Evolutionary conservation across 2,113 vertebrate species (phyloP), one percentile per base, ranked within the genome.

Genomic region (Apteryx owenii): DNA sequence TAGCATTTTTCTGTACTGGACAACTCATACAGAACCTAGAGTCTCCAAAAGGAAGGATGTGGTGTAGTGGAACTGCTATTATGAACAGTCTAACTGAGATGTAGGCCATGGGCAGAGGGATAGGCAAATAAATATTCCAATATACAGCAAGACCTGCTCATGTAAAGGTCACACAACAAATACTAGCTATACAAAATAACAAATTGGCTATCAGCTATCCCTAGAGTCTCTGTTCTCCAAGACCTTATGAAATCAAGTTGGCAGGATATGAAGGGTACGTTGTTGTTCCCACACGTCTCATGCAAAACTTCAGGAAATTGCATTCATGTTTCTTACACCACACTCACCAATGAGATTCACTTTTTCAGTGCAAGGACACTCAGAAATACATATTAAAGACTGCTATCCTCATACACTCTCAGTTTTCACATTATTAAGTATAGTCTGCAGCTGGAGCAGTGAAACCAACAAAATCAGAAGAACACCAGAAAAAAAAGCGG

Each of bases 251-350:
- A 96, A 91, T 94, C 81, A 92, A 80, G 81, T 75, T 96, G 97
- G 94, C 93, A 97, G 89, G 58, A 81, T 91, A 92, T 95, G 54
- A 97, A 95, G 94, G 23, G 14, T 77, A 73, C 3, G 1, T 56
- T 91, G 86, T 85, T 94, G 89, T 79, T 97, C 97, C 91, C 94
- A 91, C 75, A 89, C 0, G 44, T 68, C 97, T 91, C 91, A 93
- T 88, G 93, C 89, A 96, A 93, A 96, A 94, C 66, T 95, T 62
- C 93, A 96, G 96, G 97, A 97, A 97, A 97, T 94, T 96, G 75
- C 81, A 66, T 87, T 95, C 94, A 60, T 66, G 75, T 88, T 88
- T 95, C 93, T 96, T 92, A 88, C 87, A 95, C 90, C 62, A 77
- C 86, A 89, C 53, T 92, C 18, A 2, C 89, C 78, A 87, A 89